A percentile compares a stretch with the other conserved stretches of the same genome.
phyloP scores from a whole-genome alignment of 2,797 vertebrate species.

The Salmo trutta region DNA sequence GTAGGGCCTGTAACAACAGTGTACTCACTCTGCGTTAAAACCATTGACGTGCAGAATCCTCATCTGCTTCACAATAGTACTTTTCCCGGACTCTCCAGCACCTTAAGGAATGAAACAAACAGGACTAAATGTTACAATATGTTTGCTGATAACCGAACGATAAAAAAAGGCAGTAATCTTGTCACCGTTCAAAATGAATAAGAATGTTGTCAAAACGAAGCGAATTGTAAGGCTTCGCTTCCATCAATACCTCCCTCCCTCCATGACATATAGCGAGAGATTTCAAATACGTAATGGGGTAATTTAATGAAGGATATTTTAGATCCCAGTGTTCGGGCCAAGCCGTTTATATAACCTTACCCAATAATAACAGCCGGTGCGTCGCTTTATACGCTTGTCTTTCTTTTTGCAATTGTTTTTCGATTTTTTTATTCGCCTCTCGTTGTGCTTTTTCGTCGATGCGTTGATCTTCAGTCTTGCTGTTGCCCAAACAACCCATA shows the following conservation, averaged over 20 bases:
- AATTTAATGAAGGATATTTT: conserved; percentile 50
- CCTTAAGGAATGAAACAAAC: conserved; percentile 75
- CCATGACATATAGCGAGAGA: conserved; percentile 71
- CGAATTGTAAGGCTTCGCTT: conserved; percentile 57
- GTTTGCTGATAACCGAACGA: conserved; percentile 26
- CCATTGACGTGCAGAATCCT: conserved; percentile 98
- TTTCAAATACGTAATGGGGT: conserved; percentile 75
- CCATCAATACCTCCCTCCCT: conserved; percentile 71
- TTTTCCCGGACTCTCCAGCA: conserved; percentile 98
- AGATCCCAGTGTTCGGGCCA: neutral
- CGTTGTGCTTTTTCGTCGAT: conserved; percentile 97
- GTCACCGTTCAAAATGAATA: conserved; percentile 11
- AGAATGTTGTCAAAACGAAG: conserved; percentile 44
- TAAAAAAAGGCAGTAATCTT: neutral
- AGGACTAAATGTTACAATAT: conserved; percentile 29
- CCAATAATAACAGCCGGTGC: conserved; percentile 92
- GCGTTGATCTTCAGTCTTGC: conserved; percentile 96
- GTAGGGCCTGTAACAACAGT: conserved; percentile 23
- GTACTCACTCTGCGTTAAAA: conserved; percentile 97
- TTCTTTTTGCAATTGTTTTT: conserved; percentile 96
- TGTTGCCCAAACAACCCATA: conserved; percentile 97
- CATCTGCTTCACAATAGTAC: conserved; percentile 99
- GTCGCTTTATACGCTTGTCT: conserved; percentile 95
- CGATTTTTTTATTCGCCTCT: conserved; percentile 98
- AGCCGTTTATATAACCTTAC: conserved; percentile 76